Evolutionary conservation across 2,113 vertebrate genomes (phyloP), one percentile per base, ranked within the genome.

Genomic region (Mirza zaza): DNA sequence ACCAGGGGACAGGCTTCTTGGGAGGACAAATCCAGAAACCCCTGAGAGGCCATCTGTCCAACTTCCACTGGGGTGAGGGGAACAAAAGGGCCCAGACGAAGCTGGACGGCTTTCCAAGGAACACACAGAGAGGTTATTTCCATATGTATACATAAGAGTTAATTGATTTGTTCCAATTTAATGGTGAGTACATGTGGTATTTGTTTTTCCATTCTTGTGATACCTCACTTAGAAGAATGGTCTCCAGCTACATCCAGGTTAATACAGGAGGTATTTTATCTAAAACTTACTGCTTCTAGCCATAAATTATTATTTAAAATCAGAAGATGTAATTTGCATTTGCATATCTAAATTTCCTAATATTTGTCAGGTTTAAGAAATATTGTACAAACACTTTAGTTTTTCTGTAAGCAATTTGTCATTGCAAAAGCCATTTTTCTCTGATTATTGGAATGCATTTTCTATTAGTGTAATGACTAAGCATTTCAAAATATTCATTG

Each of bases 381-480:
- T 86, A 89, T 90, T 95, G 82, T 50, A 7, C 25, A 95, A 94
- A 87, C 3, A 97, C 9, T 9, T 87, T 90, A 81, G 5, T 73
- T 96, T 84, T 86, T 61, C 96, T 87, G 67, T 45, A 92, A 96
- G 59, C 92, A 11, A 55, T 39, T 86, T 93, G 34, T 94, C 94
- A 92, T 83, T 93, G 67, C n/a, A 91, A 85, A 94, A 96, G 36
- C 29, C 57, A 83, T 94, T 94, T 92, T 63, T 83, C 76, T 95
- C 77, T 95, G 77, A 91, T 96, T 96, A 97, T 94, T 93, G 25
- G 32, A 87, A 95, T 45, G 29, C 92, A 84, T 92, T 97, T 97
- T 97, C 85, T 48, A 71, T 96, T 95, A 97, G 77, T 86, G 57
- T 96, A 96, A 94, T 97, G 87, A 94, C 67, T 92, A 95, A 97